Conservation (phyloP, 2,113 vertebrate species). For the Glaucidium brasilianum region DNA sequence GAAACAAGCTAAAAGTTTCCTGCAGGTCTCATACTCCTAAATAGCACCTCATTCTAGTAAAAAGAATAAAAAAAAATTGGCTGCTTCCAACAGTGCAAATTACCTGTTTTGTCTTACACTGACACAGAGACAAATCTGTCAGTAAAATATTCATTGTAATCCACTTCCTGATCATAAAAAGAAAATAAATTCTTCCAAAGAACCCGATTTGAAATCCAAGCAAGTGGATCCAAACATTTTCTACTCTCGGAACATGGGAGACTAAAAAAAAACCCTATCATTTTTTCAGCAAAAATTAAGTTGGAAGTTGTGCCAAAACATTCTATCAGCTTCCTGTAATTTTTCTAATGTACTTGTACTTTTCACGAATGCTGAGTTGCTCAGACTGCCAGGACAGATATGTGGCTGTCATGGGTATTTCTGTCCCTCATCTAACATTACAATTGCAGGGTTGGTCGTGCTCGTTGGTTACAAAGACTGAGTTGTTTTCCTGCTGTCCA, state of each 20-base stretch:
- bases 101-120: background rate
- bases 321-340: background rate
- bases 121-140: background rate
- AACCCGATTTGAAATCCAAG: background rate
- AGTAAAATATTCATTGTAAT: background rate
- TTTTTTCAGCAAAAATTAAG: constrained; percentile 3
- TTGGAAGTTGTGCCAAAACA: background rate
- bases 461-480: background rate
- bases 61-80: background rate
- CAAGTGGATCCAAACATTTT: background rate
- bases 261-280: background rate
- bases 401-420: background rate
- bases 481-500: background rate
- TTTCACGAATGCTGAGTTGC: background rate
- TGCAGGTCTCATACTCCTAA: background rate
- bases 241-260: background rate
- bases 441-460: background rate
- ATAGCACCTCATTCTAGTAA: background rate
- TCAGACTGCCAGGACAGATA: background rate
- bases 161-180: background rate
- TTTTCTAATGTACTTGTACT: background rate
- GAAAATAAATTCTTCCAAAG: background rate
- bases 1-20: background rate
- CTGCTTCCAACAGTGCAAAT: background rate
- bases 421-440: background rate